Percentiles rank a stretch among this genome's conserved stretches.
These are phyloP conservation scores for Callospermophilus lateralis DNA, from an alignment of 2,113 vertebrate genomes.

Conservation along the genomic window DNA sequence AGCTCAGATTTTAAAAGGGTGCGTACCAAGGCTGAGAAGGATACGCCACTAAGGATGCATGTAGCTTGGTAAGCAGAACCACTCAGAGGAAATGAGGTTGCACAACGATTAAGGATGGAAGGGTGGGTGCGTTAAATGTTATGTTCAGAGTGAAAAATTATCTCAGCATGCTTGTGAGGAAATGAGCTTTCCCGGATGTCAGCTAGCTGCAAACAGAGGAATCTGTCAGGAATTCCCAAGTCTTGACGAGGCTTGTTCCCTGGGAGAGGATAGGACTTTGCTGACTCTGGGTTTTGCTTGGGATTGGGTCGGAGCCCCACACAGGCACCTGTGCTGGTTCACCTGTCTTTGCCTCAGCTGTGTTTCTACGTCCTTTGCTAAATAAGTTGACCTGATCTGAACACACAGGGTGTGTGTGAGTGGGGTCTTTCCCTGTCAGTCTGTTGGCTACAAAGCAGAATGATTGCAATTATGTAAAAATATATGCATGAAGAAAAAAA, in stretches of 20 bases:
- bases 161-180: neutral
- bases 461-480: neutral
- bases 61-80: slow-evolving; percentile 4
- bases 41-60: neutral
- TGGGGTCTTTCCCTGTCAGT: neutral
- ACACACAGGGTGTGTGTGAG: neutral
- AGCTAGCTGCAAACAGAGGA: neutral
- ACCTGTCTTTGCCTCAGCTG: neutral
- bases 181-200: neutral
- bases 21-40: slow-evolving; percentile 7
- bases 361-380: neutral
- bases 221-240: neutral
- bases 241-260: neutral
- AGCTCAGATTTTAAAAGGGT: slow-evolving; percentile 37
- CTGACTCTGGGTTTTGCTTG: neutral
- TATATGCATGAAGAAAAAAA: neutral
- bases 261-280: neutral
- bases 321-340: neutral
- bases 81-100: neutral
- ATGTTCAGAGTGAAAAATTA: neutral
- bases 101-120: neutral
- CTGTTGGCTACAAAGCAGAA: neutral
- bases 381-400: neutral
- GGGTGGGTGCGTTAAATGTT: neutral
- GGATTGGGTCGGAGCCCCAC: neutral